Evolutionary conservation across 2,113 vertebrate genomes (phyloP).

Genomic region (Plectropomus leopardus): DNA sequence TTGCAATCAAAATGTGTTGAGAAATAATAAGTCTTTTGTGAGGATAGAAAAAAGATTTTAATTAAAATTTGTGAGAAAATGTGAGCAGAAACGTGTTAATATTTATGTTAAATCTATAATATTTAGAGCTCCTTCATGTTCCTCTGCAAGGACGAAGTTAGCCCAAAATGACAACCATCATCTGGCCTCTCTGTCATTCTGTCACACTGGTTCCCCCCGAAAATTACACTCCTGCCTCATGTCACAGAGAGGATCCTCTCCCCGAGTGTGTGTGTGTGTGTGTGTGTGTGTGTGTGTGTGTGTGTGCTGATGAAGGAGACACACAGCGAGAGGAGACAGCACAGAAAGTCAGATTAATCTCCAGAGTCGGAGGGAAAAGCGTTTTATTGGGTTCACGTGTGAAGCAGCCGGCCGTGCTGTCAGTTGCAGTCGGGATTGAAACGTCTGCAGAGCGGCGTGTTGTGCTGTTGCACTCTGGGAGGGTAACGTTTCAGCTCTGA

Average conservation of each 20-base stretch:
- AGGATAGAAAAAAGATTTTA: no score
- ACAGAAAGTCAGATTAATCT: conserved; percentile 69
- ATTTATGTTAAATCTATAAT: conserved; percentile 5
- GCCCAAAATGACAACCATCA: conserved; percentile 66
- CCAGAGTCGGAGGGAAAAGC: conserved; percentile 54
- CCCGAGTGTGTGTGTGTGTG: background rate
- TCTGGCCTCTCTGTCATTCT: conserved; percentile 60
- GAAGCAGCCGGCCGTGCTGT: conserved; percentile 66
- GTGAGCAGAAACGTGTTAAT: no score
- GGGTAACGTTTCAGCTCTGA: conserved; percentile 46
- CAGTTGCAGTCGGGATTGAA: conserved; percentile 58
- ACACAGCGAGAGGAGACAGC: conserved; percentile 70
- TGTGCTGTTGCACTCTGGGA: conserved; percentile 41
- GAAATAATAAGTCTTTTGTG: no score
- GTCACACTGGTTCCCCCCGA: conserved; percentile 59
- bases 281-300: conserved; percentile 1
- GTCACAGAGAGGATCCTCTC: conserved; percentile 44
- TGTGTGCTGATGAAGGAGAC: conserved; percentile 55
- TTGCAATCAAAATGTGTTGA: no score
- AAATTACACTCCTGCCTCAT: conserved; percentile 68
- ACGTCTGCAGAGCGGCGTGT: conserved; percentile 41
- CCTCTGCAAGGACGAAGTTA: conserved; percentile 25
- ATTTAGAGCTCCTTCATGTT: conserved; percentile 18
- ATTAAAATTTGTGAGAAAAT: no score
- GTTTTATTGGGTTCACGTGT: conserved; percentile 78